Base-by-base conservation (phyloP, 2,888 invertebrate species). In the Tupiocoris notatus region DNA sequence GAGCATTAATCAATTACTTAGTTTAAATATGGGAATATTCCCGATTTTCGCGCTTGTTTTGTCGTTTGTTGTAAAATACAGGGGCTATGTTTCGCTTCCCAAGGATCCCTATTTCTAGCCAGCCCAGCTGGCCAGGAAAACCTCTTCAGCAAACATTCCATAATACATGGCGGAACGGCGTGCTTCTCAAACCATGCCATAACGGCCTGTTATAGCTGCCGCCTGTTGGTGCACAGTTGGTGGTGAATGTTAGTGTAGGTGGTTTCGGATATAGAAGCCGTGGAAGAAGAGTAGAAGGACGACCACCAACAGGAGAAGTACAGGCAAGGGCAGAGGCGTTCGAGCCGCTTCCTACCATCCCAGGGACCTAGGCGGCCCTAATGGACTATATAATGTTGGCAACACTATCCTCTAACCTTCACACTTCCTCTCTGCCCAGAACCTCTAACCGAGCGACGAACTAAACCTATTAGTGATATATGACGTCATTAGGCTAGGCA, bases 371-470 rank as follows among this genome's bases (percentile, higher is more conserved):
- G 39, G 39, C 39, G 12, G 39, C 39, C 39, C 56, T 67, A 67
- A 67, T 67, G 67, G 67, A 67, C 67, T 67, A 67, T 67, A 67
- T 67, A 67, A 67, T 67, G 67, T 57, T 16, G 57, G 67, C 3
- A 57, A 67, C 39, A 39, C 39, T 39, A 39, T 39, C 39, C 39
- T 12, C 39, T 39, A 7, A 39, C 39, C 39, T 39, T 39, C 39
- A 39, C 39, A 39, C 39, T 39, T 39, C 12, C 39, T 12, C 39
- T 3, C 12, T 3, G 39, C 39, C 39, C 6, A 39, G 39, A 39
- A 39, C 39, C 39, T 39, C 39, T 12, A n/a, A 7, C 39, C 39
- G 39, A 39, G 39, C 6, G 39, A 3, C 2, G 21, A 56, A n/a
- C 57, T 57, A 57, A 67, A 67, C 67, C 56, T 67, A 22, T 67